Evolutionary conservation across 2,797 vertebrate species (phyloP).

Genomic region (Brachyrhaphis roseni): DNA sequence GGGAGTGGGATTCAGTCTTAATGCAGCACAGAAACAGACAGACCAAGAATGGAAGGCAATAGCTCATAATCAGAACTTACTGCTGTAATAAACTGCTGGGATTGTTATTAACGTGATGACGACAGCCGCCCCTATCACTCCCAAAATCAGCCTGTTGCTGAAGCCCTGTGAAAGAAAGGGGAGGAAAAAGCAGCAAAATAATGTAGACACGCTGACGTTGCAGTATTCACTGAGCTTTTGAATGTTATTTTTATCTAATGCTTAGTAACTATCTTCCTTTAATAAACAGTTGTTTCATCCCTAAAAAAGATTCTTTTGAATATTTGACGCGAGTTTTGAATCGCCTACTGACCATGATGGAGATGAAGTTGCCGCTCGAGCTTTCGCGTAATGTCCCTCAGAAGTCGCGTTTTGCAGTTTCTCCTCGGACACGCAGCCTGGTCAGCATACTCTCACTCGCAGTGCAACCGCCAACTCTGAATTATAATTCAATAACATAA

Average conservation of each 20-base stretch:
- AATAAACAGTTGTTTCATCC: neutral
- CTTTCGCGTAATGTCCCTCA: constrained; percentile 45
- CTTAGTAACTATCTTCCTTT: neutral
- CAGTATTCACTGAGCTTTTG: neutral
- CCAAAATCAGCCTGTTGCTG: constrained; percentile 74
- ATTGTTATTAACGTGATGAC: constrained; percentile 81
- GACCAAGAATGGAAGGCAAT: neutral
- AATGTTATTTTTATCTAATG: neutral
- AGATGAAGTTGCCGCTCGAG: constrained; percentile 34
- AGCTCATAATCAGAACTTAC: constrained; percentile 67
- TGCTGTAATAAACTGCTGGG: constrained; percentile 77
- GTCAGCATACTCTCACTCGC: constrained; percentile 24
- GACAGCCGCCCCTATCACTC: constrained; percentile 72
- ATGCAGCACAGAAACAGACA: neutral
- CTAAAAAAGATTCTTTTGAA: neutral
- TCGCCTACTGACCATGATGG: constrained; percentile 79
- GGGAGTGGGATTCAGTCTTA: neutral
- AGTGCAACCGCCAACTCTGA: neutral
- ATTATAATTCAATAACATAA: constrained; percentile 12
- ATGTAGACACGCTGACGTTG: constrained; percentile 4
- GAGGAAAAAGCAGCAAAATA: constrained; percentile 27
- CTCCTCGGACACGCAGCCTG: constrained; percentile 21
- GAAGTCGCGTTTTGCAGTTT: constrained; percentile 34
- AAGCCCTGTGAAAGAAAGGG: constrained; percentile 69
- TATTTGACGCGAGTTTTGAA: neutral